A percentile compares a stretch with the other conserved stretches of the same genome.
Conservation (phyloP, 2,113 vertebrate species). For the Martes martes region DNA sequence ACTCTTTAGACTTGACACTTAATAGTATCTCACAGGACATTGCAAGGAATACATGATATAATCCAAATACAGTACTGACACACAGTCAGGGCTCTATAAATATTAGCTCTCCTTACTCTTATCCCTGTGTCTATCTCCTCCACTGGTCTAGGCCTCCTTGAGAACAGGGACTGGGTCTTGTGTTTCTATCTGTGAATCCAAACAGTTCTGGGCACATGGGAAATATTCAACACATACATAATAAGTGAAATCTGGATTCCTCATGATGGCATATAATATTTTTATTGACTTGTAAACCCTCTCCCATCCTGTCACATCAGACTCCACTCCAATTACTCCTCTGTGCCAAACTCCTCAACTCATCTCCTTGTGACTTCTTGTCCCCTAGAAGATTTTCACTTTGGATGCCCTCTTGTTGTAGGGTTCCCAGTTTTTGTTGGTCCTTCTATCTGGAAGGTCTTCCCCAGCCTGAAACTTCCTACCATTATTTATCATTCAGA, state of each 20-base stretch:
- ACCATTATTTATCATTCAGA: not conserved
- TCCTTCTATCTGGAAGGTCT: not conserved
- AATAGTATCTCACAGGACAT: not conserved
- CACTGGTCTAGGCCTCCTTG: not conserved
- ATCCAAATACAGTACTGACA: not conserved
- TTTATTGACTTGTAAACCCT: not conserved
- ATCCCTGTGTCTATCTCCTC: not conserved
- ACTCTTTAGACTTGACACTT: not conserved
- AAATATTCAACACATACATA: not conserved
- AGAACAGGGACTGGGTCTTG: not conserved
- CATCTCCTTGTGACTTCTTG: not conserved
- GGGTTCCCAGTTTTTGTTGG: not conserved
- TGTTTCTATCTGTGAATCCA: not conserved
- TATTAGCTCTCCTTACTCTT: not conserved
- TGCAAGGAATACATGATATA: not conserved
- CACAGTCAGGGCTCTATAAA: not conserved
- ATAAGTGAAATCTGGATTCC: not conserved
- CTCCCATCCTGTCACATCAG: not conserved
- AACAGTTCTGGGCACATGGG: not conserved
- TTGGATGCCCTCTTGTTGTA: not conserved
- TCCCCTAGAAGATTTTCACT: not conserved
- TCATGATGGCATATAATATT: not conserved
- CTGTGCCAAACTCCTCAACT: not conserved
- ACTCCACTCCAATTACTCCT: not conserved
- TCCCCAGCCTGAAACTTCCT: not conserved